Evolutionary conservation across 2,113 vertebrate species (phyloP), one percentile per base, ranked within the genome.

Genomic region (Upupa epops): DNA sequence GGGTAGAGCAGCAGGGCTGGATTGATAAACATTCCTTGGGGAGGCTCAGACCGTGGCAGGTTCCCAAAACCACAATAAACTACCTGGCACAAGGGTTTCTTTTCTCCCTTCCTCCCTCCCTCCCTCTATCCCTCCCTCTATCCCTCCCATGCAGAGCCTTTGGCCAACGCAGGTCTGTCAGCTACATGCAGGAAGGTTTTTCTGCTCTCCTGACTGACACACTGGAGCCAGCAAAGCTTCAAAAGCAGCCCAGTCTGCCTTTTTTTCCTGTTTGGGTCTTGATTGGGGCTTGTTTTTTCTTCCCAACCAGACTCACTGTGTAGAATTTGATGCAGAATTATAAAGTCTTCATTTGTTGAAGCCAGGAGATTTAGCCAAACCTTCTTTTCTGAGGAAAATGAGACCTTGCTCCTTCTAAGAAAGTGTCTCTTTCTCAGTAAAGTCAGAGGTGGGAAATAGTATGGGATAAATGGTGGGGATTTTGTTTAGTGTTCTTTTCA

Each of bases 11-110:
- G 1, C 28, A 1, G 13, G 28, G 70, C 34, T 54, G 29, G 66
- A n/a, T 71, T 13, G 37, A 28, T 55, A 24, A 74, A 22, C 3
- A 32, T 19, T 88, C 86, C 45, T 68, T 3, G 1, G 59, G 75
- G 79, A 88, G 68, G 70, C 19, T 4, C 11, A 19, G 52, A 1
- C 29, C 13, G 3, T 83, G 83, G 91, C 87, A 63, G 66, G 3
- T 79, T 48, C 55, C 93, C 94, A 92, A 90, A 89, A 22, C 78
- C 78, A 64, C 81, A 69, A 1, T 56, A 18, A 72, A 9, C 26
- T 46, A 28, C 78, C 66, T 93, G 91, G 74, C 84, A 84, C 3
- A 4, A 17, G 9, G 16, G 11, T n/a, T 51, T 52, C 59, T 76
- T 64, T 48, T 64, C 14, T 42, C 40, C 40, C 69, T 25, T 46